Base-by-base conservation (phyloP, 2,113 vertebrate genomes). In the Microcebus tavaratra region DNA sequence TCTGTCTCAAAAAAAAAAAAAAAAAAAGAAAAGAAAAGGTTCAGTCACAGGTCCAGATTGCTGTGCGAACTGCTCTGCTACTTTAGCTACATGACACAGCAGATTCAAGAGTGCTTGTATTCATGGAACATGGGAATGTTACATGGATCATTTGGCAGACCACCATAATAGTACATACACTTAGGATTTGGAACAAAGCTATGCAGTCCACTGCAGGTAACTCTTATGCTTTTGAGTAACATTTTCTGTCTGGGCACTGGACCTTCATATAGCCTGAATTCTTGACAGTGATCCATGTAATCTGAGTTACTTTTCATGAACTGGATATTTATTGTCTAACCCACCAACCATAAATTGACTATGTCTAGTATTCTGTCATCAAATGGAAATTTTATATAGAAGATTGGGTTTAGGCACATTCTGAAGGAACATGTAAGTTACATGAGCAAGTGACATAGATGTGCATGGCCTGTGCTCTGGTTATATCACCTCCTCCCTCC, bases 391-490 rank as follows among this genome's bases (percentile, higher is more conserved):
- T 72, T 34, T 34, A n/a, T 50, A 55, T 0, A n/a, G 21, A 59
- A 31, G 1, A 57, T n/a, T 92, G 29, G 13, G 4, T 21, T 65
- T 50, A n/a, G 15, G 42, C 53, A 79, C 18, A 55, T 79, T 61
- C 57, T 63, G 45, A 73, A 50, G 23, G 7, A 42, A 29, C 15
- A 29, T 59, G 18, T 89, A 61, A 73, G 21, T 73, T 67, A 34
- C 15, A 59, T 50, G 8, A 81, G 20, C n/a, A 34, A 65, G 15
- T 73, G 50, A 8, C 15, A 75, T 6, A 15, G 57, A 81, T 25
- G 31, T 0, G 10, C 27, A 29, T n/a, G 14, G 0, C 23, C 57
- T 61, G 1, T 1, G 25, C 17, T 87, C 27, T 17, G 55, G 8
- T 57, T 83, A 11, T 57, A 23, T 39, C 31, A 45, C 25, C 4